phyloP scores from a whole-genome alignment of 2,113 vertebrate genomes.

The Syrrhaptes paradoxus region DNA sequence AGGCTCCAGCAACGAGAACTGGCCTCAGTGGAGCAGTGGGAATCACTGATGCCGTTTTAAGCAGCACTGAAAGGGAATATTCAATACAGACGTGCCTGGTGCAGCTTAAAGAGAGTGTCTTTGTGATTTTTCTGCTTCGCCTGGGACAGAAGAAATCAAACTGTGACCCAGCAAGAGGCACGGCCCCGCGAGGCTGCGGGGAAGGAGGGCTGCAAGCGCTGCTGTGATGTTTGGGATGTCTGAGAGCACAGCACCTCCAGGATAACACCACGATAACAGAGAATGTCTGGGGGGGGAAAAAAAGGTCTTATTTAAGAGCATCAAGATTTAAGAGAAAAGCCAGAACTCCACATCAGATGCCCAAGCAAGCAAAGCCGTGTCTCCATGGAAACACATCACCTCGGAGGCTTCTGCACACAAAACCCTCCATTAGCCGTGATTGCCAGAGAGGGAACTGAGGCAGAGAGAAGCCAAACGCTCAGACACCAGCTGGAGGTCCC shows the following conservation, averaged over 20 bases:
- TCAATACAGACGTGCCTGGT: rapidly evolving
- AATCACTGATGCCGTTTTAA: neutral
- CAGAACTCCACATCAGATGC: slow-evolving; percentile 41
- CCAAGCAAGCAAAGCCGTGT: slow-evolving; percentile 27
- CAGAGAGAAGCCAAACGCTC: neutral
- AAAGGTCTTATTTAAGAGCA: neutral
- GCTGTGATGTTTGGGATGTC: rapidly evolving
- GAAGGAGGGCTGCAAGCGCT: neutral
- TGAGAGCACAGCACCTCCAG: neutral
- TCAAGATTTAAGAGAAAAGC: slow-evolving; percentile 23
- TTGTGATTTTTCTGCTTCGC: neutral
- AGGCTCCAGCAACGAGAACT: rapidly evolving
- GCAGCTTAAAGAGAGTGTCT: neutral
- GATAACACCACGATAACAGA: neutral
- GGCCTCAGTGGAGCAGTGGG: neutral
- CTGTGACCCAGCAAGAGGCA: neutral
- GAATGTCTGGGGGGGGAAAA: neutral
- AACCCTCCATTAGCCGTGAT: neutral
- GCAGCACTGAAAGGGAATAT: neutral
- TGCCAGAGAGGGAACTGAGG: neutral
- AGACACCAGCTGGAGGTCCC: rapidly evolving
- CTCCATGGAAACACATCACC: slow-evolving; percentile 56
- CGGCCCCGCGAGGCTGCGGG: neutral
- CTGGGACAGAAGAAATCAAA: neutral
- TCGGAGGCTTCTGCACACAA: neutral